phyloP scores from a whole-genome alignment of 2,888 invertebrate genomes.

The Drosophila hamatofila region DNA sequence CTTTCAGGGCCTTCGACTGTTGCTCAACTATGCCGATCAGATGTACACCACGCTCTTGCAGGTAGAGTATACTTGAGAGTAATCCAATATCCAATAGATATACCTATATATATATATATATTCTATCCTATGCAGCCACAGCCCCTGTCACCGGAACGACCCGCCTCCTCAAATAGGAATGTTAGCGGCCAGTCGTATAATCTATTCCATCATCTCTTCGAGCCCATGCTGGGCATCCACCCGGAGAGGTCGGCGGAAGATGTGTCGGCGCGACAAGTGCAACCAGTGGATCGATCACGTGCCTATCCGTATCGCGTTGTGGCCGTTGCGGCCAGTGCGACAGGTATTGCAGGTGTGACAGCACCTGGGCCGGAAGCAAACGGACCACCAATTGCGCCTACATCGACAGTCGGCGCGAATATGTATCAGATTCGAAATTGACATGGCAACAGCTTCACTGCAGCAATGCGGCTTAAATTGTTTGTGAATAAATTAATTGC shows the following conservation, averaged over 20 bases:
- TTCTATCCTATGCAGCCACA: constrained; percentile 29
- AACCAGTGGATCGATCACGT: constrained; percentile 1
- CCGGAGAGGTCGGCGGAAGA: background rate
- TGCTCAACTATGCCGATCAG: constrained; percentile 51
- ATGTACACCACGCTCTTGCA: constrained; percentile 51
- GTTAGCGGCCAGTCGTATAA: constrained; percentile 6
- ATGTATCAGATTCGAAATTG: constrained; percentile 12
- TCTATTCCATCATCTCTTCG: constrained; percentile 52
- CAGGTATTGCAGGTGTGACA: background rate
- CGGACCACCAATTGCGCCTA: background rate
- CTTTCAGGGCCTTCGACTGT: constrained; percentile 33
- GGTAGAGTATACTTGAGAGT: constrained; percentile 22
- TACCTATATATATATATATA: too few relatives aligned
- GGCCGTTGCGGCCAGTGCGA: constrained; percentile 11
- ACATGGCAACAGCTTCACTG: background rate
- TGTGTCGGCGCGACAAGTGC: background rate
- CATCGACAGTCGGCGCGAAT: background rate
- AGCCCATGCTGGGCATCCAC: constrained; percentile 3
- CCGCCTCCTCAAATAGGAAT: background rate
- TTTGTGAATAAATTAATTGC: constrained; percentile 34
- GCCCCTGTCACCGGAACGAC: background rate
- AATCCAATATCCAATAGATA: too few relatives aligned
- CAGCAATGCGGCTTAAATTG: constrained; percentile 32
- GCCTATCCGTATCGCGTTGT: constrained; percentile 20
- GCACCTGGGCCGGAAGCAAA: background rate